Evolutionary conservation across 2,888 invertebrate species (phyloP).

Genomic region (Heteromurus nitidus): DNA sequence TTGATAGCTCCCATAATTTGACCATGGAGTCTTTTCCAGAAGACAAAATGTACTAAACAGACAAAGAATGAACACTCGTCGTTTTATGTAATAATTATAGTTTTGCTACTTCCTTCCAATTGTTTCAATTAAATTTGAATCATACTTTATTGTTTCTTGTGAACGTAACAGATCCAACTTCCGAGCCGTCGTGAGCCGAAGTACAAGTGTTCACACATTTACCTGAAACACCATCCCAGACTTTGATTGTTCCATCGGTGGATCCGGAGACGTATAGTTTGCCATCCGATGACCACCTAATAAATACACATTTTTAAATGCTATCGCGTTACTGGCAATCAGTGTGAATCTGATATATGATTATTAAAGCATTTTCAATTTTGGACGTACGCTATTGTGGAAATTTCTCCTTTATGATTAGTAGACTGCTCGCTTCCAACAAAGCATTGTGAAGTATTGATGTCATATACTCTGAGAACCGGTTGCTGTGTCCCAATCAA

Average conservation of each 20-base stretch:
- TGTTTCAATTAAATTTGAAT: neutral
- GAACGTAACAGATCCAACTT: conserved; percentile 95
- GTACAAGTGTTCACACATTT: conserved; percentile 94
- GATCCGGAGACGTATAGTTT: conserved; percentile 89
- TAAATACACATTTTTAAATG: neutral
- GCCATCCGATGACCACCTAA: conserved; percentile 82
- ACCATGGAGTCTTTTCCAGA: conserved; percentile 97
- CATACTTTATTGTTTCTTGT: conserved; percentile 95
- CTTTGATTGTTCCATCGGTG: conserved; percentile 93
- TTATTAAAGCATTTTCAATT: too few species aligned
- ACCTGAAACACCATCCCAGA: conserved; percentile 98
- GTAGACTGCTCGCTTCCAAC: conserved; percentile 88
- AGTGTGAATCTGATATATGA: too few species aligned
- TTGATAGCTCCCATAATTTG: conserved; percentile 98
- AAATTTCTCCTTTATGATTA: conserved; percentile 84
- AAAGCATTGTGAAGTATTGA: conserved; percentile 96
- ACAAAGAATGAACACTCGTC: neutral
- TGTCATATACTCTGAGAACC: conserved; percentile 90
- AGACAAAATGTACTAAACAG: conserved; percentile 89
- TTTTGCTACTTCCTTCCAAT: too few species aligned
- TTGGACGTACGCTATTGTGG: conserved; percentile 77
- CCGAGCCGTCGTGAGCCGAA: conserved; percentile 94
- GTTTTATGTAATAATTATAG: too few species aligned
- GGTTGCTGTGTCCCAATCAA: conserved; percentile 95
- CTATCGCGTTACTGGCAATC: too few species aligned